These are phyloP conservation scores for Thera britannica DNA, from an alignment of 2,888 invertebrate species.

Conservation along the genomic window DNA sequence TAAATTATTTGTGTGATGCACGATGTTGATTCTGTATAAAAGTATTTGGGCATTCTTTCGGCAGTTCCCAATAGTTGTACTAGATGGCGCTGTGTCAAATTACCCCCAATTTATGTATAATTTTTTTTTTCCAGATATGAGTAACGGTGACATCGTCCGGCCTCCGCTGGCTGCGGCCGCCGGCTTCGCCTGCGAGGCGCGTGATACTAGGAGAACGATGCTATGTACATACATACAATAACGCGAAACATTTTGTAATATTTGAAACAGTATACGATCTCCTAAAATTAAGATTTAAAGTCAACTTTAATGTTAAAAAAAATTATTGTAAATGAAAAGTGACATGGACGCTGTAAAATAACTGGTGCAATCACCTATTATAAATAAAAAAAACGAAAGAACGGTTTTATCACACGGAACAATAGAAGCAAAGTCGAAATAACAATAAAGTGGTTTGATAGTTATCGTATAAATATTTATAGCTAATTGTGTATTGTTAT, in stretches of 20 bases:
- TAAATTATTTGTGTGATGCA: background rate
- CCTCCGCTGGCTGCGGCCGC: conserved; percentile 50
- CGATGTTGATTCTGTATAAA: too few relatives aligned
- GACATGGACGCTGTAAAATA: conserved; percentile 71
- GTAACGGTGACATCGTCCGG: conserved; percentile 71
- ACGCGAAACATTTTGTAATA: conserved; percentile 82
- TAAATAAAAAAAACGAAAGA: conserved; percentile 51
- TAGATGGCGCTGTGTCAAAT: background rate
- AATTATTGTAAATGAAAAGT: conserved; percentile 70
- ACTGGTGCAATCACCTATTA: conserved; percentile 72
- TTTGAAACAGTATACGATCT: conserved; percentile 85
- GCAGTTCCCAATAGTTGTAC: background rate
- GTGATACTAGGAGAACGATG: conserved; percentile 80
- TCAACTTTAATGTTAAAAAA: conserved; percentile 81
- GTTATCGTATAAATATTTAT: conserved; percentile 85
- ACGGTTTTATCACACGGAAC: conserved; percentile 70
- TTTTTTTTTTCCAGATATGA: conserved; percentile 69
- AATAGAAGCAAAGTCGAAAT: conserved; percentile 73
- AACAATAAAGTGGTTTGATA: conserved; percentile 82
- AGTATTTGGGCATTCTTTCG: too few relatives aligned
- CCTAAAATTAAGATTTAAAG: conserved; percentile 84
- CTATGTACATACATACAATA: conserved; percentile 77
- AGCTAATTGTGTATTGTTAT: conserved; percentile 86
- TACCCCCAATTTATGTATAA: background rate
- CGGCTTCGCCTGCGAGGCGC: conserved; percentile 48